A percentile compares a stretch with the other conserved stretches of the same genome.
Evolutionary conservation across 1,140 invertebrate genomes (phyloP).

Genomic region (Penaeus vannamei): DNA sequence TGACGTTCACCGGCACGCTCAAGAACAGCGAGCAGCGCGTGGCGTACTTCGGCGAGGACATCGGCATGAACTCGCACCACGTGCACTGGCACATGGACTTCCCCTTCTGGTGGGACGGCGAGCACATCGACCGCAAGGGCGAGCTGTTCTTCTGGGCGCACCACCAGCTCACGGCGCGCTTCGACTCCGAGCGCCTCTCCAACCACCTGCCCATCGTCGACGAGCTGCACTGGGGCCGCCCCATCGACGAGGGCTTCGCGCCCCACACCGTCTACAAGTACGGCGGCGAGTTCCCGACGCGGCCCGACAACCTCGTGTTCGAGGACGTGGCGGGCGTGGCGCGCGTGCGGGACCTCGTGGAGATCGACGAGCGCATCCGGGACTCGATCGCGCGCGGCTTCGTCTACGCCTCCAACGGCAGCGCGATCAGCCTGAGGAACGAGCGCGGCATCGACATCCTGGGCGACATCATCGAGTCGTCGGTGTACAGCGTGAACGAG

Average conservation of each 20-base stretch:
- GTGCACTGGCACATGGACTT: slow-evolving; percentile 69
- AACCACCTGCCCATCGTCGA: slow-evolving; percentile 56
- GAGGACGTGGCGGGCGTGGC: slow-evolving; percentile 71
- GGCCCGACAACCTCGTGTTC: slow-evolving; percentile 74
- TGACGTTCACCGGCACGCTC: slow-evolving; percentile 64
- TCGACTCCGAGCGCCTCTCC: slow-evolving; percentile 62
- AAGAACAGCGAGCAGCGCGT: slow-evolving; percentile 68
- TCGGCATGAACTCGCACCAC: slow-evolving; percentile 69
- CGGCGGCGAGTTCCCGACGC: slow-evolving; percentile 78
- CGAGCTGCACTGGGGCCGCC: slow-evolving; percentile 71
- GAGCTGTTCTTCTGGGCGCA: slow-evolving; percentile 69
- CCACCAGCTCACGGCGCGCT: slow-evolving; percentile 69
- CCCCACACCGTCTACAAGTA: slow-evolving; percentile 77
- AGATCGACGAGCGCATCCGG: slow-evolving; percentile 77
- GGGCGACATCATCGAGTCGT: slow-evolving; percentile 68
- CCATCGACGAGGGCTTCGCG: slow-evolving; percentile 76
- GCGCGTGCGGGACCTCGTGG: slow-evolving; percentile 72
- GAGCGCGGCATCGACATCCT: slow-evolving; percentile 69
- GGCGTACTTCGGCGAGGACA: slow-evolving; percentile 69
- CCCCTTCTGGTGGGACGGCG: slow-evolving; percentile 72
- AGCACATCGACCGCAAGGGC: slow-evolving; percentile 69
- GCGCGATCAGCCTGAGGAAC: slow-evolving; percentile 31
- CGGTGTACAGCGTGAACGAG: slow-evolving; percentile 54
- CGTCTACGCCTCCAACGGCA: slow-evolving; percentile 71
- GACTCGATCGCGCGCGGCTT: slow-evolving; percentile 79